Conservation (phyloP, 1,140 invertebrate species). For the Eumaeus atala region DNA sequence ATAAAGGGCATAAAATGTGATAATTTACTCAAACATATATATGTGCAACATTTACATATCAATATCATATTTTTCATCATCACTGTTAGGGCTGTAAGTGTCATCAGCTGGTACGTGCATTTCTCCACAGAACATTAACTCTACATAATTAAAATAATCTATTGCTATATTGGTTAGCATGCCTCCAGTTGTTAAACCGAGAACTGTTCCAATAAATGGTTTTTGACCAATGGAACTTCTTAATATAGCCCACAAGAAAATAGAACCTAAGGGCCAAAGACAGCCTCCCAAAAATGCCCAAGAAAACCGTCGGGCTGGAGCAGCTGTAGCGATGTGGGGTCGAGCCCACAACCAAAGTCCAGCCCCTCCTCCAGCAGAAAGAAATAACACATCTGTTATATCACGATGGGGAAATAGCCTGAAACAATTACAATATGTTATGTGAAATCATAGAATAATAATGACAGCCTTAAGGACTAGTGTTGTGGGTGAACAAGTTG, state of each 20-base stretch:
- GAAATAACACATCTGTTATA: slow-evolving; percentile 65
- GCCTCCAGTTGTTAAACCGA: slow-evolving; percentile 61
- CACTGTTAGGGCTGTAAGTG: slow-evolving; percentile 63
- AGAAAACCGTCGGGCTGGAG: slow-evolving; percentile 60
- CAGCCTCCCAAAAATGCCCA: slow-evolving; percentile 70
- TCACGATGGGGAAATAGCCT: slow-evolving; percentile 66
- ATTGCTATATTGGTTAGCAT: slow-evolving; percentile 68
- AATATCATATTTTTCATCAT: slow-evolving; percentile 73
- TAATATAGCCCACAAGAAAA: slow-evolving; percentile 69
- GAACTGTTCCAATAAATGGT: slow-evolving; percentile 55
- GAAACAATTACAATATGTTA: slow-evolving; percentile 28
- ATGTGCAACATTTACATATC: slow-evolving; percentile 46
- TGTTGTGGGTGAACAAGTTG: no score
- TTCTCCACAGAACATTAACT: slow-evolving; percentile 68
- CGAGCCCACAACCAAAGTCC: slow-evolving; percentile 68
- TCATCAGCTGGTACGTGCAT: slow-evolving; percentile 54
- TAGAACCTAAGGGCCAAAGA: slow-evolving; percentile 65
- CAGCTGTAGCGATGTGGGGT: slow-evolving; percentile 68
- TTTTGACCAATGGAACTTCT: slow-evolving; percentile 64
- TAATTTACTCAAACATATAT: not conserved
- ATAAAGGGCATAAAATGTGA: not conserved
- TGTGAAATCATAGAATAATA: no score
- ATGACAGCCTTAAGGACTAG: no score
- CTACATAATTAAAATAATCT: slow-evolving; percentile 71
- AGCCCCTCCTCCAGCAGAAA: slow-evolving; percentile 61